Evolutionary conservation across 2,797 vertebrate genomes (phyloP).

Genomic region (Synaphobranchus kaupii): DNA sequence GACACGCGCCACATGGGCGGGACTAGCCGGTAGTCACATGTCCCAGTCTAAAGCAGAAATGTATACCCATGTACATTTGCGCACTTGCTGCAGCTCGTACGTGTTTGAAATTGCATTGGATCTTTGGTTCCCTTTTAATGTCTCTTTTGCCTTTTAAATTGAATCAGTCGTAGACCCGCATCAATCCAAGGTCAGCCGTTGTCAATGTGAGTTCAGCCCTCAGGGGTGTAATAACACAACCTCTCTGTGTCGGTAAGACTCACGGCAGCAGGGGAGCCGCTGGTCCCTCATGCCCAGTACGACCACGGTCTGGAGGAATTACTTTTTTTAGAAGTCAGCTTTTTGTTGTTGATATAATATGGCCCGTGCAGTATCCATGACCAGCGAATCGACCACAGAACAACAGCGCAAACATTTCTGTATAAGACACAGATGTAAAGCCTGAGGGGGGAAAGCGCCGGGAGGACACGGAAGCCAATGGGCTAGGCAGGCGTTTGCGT

Average conservation of each 20-base stretch:
- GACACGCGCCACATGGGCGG: background rate
- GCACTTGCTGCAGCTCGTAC: background rate
- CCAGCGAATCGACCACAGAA: background rate
- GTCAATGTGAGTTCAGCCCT: background rate
- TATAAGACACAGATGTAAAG: background rate
- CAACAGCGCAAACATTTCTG: background rate
- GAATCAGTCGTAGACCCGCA: background rate
- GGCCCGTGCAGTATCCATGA: constrained; percentile 8
- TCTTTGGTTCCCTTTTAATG: background rate
- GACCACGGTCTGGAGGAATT: background rate
- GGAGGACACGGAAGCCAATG: background rate
- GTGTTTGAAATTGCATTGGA: background rate
- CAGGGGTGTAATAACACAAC: background rate
- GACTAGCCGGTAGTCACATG: background rate
- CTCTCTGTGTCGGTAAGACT: background rate
- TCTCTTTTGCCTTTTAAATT: background rate
- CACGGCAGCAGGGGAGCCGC: background rate
- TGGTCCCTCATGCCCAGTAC: background rate
- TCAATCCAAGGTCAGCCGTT: constrained; percentile 8
- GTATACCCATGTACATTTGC: background rate
- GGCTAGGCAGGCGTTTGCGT: background rate
- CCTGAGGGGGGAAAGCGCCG: background rate
- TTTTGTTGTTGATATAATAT: background rate
- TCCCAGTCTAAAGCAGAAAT: background rate
- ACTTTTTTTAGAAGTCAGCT: background rate